phyloP scores from a whole-genome alignment of 2,113 vertebrate genomes.

The Oncorhynchus nerka region DNA sequence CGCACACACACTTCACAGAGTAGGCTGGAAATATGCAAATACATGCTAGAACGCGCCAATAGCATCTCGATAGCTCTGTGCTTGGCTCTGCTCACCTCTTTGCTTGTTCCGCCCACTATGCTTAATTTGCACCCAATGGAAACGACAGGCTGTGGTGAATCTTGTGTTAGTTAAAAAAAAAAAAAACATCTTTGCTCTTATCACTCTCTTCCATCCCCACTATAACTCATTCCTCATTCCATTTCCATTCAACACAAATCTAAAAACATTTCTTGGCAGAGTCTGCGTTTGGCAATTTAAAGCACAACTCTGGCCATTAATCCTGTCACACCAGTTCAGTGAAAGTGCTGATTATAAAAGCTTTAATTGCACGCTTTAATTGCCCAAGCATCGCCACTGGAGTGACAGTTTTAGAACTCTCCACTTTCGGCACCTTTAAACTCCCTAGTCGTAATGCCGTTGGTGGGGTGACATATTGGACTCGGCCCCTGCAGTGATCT shows the following conservation, averaged over 20 bases:
- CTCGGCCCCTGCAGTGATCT: constrained; percentile 35
- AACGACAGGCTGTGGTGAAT: no score
- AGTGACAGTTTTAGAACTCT: constrained; percentile 62
- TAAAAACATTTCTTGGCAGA: constrained; percentile 51
- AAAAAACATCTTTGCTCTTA: background rate
- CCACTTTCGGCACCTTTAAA: constrained; percentile 56
- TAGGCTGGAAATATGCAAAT: no score
- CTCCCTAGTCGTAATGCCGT: constrained; percentile 56
- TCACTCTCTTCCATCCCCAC: constrained; percentile 23
- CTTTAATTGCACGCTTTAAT: constrained; percentile 68
- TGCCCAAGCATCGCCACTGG: constrained; percentile 47
- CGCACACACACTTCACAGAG: no score
- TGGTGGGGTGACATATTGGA: constrained; percentile 55
- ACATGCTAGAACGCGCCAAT: no score
- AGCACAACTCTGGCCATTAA: constrained; percentile 59
- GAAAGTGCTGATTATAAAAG: constrained; percentile 66
- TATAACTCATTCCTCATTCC: constrained; percentile 47
- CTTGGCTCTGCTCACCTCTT: no score
- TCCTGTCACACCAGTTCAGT: constrained; percentile 58
- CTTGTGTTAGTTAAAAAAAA: no score
- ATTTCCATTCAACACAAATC: constrained; percentile 44
- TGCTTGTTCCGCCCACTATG: no score
- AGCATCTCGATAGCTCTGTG: no score
- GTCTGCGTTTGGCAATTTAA: constrained; percentile 41
- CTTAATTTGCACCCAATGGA: no score